Conservation (phyloP, 1,140 invertebrate species). For the Cherax destructor region DNA sequence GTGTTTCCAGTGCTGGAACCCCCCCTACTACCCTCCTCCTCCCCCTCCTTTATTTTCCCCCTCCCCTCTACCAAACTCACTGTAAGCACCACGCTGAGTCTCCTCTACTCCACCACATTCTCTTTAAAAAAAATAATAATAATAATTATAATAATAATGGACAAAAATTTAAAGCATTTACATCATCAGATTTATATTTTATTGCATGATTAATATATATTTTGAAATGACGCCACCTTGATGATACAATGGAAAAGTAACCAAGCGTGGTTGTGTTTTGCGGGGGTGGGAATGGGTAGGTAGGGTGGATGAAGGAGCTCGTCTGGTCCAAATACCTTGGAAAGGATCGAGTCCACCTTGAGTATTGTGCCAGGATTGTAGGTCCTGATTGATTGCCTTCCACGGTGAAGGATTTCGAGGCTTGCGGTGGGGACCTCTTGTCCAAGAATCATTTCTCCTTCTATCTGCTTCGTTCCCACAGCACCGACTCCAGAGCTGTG, state of each 20-base stretch:
- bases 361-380: background rate
- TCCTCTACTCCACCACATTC: background rate
- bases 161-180: constrained; percentile 53
- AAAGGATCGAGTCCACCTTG: background rate
- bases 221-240: constrained; percentile 58
- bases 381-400: background rate
- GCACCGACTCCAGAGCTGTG: background rate
- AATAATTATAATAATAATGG: background rate
- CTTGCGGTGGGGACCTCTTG: background rate
- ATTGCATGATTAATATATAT: constrained; percentile 66
- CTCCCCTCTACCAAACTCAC: background rate
- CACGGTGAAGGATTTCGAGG: background rate
- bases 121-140: background rate
- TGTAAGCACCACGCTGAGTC: too few relatives aligned
- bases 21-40: background rate
- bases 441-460: background rate
- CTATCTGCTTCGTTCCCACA: background rate
- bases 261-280: background rate
- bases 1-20: constrained; percentile 2
- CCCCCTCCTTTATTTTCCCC: constrained; percentile 14
- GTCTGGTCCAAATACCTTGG: constrained; percentile 9
- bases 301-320: constrained; percentile 29
- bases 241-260: constrained; percentile 9
- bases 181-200: constrained; percentile 50
- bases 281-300: constrained; percentile 3